Evolutionary conservation across 2,797 vertebrate species (phyloP), one percentile per base, ranked within the genome.

Genomic region (Neoniphon sammara): DNA sequence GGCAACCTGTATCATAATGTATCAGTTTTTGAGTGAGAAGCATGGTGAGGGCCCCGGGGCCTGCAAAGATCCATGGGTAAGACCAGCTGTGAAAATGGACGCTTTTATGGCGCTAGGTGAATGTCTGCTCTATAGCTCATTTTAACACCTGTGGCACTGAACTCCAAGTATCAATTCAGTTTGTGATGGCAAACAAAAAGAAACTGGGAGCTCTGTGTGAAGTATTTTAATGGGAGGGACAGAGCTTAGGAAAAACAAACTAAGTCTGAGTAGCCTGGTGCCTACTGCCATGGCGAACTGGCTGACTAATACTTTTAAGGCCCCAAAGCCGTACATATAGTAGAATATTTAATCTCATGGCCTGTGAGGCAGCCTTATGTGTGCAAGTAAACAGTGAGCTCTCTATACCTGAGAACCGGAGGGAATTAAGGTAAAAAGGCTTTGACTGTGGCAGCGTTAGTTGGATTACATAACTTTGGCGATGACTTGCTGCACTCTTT

Each of bases 11-110:
- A 23, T 50, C 59, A 68, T 62, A 56, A 81, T 54, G 61, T 71
- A 87, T 90, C 81, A 67, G 79, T 87, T 81, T 59, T 30, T 72
- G 52, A 76, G 63, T 39, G 56, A 80, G 76, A 75, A 31, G 71
- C 64, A 69, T 77, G 47, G 8, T 11, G 12, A 72, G n/a, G 52
- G 42, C 70, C 50, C n/a, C 0, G 12, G 17, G 58, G 52, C 47
- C 63, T 42, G 52, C 39, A 8, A 73, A 49, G 36, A 34, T 57
- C 52, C 47, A 39, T 11, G 71, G 9, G 3, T 21, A 27, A 78
- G 56, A 76, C 54, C 70, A 72, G 66, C 46, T 64, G 60, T 31
- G 63, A 39, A 53, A 53, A 39, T 39, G 31, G n/a, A 15, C 25
- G 57, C 47, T 49, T 72, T 78, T 61, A 63, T 55, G 57, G 30